These are phyloP conservation scores for Protomyctophum bolini DNA, from an alignment of 2,113 vertebrate species.

Conservation along the genomic window DNA sequence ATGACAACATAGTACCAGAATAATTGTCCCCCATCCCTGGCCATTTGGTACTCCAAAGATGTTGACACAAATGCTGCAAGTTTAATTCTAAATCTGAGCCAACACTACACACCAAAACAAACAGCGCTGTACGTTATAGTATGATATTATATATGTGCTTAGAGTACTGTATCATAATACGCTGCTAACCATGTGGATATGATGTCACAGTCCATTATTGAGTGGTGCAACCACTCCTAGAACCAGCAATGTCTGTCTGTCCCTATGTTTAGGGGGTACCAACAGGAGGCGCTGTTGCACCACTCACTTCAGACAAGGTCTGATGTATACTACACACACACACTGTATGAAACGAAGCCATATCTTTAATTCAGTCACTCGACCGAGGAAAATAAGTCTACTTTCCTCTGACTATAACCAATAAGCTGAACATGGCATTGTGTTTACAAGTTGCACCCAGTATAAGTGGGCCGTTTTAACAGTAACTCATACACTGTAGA, in stretches of 20 bases:
- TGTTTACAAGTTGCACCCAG: neutral
- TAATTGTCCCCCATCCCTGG: too few species aligned
- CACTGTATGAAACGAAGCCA: conserved; percentile 19
- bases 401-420: neutral
- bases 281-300: too few species aligned
- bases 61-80: conserved; percentile 10
- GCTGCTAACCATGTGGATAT: conserved; percentile 50
- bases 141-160: conserved; percentile 29
- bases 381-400: neutral
- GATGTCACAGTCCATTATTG: conserved; percentile 27
- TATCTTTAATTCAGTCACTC: neutral
- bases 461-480: neutral
- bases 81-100: conserved; percentile 7
- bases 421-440: neutral
- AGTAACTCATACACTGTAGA: neutral
- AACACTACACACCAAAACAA: conserved; percentile 53
- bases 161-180: conserved; percentile 50
- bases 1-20: neutral
- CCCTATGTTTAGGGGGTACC: too few species aligned
- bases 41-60: conserved; percentile 21
- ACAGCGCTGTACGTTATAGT: conserved; percentile 53
- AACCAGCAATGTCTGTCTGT: too few species aligned
- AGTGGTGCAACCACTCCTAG: too few species aligned
- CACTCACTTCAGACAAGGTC: too few species aligned
- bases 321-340: neutral